Evolutionary conservation across 2,888 invertebrate genomes (phyloP), one percentile per base, ranked within the genome.

Genomic region (Plebejus anna): DNA sequence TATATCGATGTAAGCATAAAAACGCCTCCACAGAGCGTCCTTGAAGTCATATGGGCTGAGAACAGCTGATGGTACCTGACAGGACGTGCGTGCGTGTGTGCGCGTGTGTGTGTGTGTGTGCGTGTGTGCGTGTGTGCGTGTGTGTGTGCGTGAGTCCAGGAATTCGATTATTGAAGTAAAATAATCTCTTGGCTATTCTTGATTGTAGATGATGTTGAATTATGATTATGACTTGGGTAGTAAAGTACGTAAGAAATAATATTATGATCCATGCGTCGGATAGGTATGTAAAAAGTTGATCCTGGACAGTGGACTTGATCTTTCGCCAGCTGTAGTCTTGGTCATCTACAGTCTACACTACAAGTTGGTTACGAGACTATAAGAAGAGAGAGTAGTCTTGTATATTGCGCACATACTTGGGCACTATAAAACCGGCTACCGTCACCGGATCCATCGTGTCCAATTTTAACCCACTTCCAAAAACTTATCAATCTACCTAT

Each of bases 31-130:
- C 89, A 84, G 80, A 83, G 80, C 87, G 92, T 87, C 93, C 93
- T 94, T 94, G 92, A 92, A 89, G 88, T 94, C 93, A 94, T 92
- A 92, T 94, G 93, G 91, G 88, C 85, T 87, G 87, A 84, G 86
- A 89, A 92, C 93, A 93, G 93, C 93, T 93, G 93, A 93, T 90
- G 88, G 83, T 92, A 92, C 92, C 92, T 92, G 91, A 88, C 86
- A 86, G 87, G 81, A 78, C 75, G 70, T 77, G 76, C 79, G 36
- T 73, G 57, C 32, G 16, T 38, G 78, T 75, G 6, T 3, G 75
- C 77, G 72, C 75, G 36, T 77, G 75, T 73, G 76, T 76, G 47
- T 38, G 57, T 70, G 79, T 77, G 75, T 73, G 76, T 76, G 47
- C 22, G 57, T 70, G 79, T 1, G 78, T 75, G 76, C 76, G 47